These are phyloP conservation scores for Pipistrellus nathusii DNA, from an alignment of 2,797 vertebrate genomes.

Conservation along the genomic window DNA sequence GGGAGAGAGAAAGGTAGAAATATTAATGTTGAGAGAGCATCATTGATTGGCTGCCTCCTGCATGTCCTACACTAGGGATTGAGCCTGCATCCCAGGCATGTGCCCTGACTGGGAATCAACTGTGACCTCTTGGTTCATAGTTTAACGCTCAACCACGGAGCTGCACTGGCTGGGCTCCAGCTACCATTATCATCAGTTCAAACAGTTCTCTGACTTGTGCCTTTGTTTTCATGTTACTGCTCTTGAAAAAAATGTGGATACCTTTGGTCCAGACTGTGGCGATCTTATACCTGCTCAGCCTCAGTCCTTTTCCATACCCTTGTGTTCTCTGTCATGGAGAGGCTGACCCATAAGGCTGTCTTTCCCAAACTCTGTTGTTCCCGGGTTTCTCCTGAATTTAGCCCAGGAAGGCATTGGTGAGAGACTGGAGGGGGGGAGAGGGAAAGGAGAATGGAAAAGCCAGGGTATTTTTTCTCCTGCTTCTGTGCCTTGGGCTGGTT, in stretches of 20 bases:
- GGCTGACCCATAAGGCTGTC: background rate
- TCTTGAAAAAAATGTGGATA: background rate
- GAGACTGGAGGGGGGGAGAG: background rate
- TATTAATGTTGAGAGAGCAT: too few species aligned
- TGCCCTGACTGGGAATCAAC: too few species aligned
- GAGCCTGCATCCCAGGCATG: too few species aligned
- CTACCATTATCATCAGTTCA: background rate
- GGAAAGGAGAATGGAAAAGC: background rate
- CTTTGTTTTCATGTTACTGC: background rate
- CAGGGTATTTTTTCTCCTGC: background rate
- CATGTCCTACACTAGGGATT: too few species aligned
- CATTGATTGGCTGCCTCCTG: too few species aligned
- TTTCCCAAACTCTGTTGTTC: background rate
- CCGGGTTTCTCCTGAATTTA: background rate
- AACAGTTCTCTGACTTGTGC: background rate
- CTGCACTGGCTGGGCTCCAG: too few species aligned
- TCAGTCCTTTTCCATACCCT: background rate
- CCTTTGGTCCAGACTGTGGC: background rate
- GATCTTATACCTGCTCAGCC: background rate
- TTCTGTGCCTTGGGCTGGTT: background rate
- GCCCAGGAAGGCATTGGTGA: background rate
- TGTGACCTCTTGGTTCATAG: too few species aligned
- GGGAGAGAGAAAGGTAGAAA: too few species aligned
- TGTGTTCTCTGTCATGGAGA: background rate
- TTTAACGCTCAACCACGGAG: too few species aligned